Evolutionary conservation across 2,113 vertebrate species (phyloP), one percentile per base, ranked within the genome.

Genomic region (Oxygymnocypris stewartii): DNA sequence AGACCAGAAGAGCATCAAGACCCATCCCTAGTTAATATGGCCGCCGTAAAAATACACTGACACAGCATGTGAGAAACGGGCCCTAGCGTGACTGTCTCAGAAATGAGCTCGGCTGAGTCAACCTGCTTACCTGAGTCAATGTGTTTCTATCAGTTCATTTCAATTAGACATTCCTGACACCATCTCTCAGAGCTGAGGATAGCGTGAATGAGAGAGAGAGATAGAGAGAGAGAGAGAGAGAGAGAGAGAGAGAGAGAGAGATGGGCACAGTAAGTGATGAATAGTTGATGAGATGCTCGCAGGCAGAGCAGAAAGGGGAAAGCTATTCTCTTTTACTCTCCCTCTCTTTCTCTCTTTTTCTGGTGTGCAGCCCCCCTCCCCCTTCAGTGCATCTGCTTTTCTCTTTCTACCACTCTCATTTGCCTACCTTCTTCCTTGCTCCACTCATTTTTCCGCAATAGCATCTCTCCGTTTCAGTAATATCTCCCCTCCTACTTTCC

Each of bases 211-310:
- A 71, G 73, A 14, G 82, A 49, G 65, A 44, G 40, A 73, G 85
- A 87, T 44, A 88, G 86, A 87, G 86, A 87, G 57, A 61, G n/a
- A 61, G 75, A 37, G 74, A 80, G 84, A 88, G 57, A 86, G 82
- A 74, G 87, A 79, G 51, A 79, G 44, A 88, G 25, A 78, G 83
- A 88, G 76, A 87, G 84, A 87, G 74, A 83, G 57, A 77, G 87
- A 84, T 75, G 81, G 65, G 84, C 77, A 90, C 86, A 93, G 86
- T 90, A 92, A 87, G 85, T 93, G 91, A 94, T 94, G 90, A 94
- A 95, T 94, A 94, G 92, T 94, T 94, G 92, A 95, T 95, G 92
- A 94, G 92, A 89, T 84, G 91, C 94, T 94, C 87, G 93, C 87
- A 84, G 94, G 92, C 92, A 94, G 89, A 94, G 89, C 63, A 85